Conservation (phyloP, 2,113 vertebrate species). For the Ceyx cyanopectus region DNA sequence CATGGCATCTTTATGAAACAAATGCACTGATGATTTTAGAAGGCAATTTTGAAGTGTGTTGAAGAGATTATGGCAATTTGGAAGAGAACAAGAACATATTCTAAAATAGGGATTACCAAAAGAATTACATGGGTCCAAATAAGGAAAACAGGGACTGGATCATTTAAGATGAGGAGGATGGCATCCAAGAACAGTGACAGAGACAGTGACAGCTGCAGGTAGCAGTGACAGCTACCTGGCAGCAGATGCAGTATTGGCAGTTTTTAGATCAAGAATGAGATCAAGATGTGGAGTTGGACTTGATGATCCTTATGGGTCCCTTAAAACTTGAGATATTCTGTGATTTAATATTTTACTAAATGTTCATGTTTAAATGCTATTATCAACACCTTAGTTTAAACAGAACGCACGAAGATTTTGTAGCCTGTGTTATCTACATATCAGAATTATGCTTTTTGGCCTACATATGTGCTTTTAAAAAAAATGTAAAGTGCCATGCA, state of each 20-base stretch:
- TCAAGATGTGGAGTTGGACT: neutral
- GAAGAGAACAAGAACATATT: neutral
- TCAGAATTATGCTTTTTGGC: neutral
- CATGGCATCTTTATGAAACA: neutral
- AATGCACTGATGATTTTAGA: neutral
- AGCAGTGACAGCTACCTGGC: neutral
- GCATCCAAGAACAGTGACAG: neutral
- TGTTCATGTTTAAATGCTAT: neutral
- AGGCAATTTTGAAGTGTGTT: neutral
- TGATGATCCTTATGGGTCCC: neutral
- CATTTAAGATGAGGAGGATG: neutral
- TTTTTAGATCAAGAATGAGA: neutral
- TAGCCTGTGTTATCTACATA: neutral
- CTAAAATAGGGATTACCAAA: neutral
- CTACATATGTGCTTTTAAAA: neutral
- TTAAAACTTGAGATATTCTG: neutral
- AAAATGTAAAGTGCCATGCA: neutral
- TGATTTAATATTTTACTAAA: neutral
- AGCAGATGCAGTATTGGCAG: neutral
- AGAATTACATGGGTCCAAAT: neutral
- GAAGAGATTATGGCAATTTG: neutral
- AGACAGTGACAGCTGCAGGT: neutral
- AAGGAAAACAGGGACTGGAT: neutral
- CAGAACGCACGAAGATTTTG: neutral
- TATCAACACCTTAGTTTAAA: neutral